phyloP scores from a whole-genome alignment of 2,797 vertebrate species.

The Staurois parvus region DNA sequence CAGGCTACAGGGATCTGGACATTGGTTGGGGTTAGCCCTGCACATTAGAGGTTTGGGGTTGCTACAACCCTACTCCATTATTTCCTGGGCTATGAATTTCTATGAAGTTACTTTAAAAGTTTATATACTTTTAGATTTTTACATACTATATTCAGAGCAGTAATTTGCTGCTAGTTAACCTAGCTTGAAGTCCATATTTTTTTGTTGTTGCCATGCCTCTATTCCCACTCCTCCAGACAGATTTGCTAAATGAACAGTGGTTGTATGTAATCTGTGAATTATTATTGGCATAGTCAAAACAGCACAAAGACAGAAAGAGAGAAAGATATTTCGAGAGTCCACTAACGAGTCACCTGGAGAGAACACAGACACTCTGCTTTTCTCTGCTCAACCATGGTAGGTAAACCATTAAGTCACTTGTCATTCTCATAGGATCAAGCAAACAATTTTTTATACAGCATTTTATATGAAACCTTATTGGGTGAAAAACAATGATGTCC shows the following conservation, averaged over 20 bases:
- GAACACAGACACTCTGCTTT: background rate
- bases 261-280: background rate
- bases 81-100: background rate
- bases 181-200: background rate
- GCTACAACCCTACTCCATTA: background rate
- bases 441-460: background rate
- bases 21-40: background rate
- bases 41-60: background rate
- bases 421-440: background rate
- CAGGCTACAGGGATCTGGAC: background rate
- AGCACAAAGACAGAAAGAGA: background rate
- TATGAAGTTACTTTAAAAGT: too few relatives aligned
- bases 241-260: slow-evolving; percentile 10
- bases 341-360: slow-evolving; percentile 23
- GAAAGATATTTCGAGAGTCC: background rate
- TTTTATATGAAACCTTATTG: background rate
- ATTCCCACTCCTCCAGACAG: slow-evolving; percentile 17
- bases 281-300: background rate
- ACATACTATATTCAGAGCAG: background rate
- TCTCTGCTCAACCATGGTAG: slow-evolving; percentile 31
- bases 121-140: background rate
- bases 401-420: background rate
- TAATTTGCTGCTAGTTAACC: background rate
- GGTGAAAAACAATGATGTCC: too few relatives aligned
- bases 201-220: background rate